Base-by-base conservation (phyloP, 2,797 vertebrate genomes). In the Meriones psammophilus region DNA sequence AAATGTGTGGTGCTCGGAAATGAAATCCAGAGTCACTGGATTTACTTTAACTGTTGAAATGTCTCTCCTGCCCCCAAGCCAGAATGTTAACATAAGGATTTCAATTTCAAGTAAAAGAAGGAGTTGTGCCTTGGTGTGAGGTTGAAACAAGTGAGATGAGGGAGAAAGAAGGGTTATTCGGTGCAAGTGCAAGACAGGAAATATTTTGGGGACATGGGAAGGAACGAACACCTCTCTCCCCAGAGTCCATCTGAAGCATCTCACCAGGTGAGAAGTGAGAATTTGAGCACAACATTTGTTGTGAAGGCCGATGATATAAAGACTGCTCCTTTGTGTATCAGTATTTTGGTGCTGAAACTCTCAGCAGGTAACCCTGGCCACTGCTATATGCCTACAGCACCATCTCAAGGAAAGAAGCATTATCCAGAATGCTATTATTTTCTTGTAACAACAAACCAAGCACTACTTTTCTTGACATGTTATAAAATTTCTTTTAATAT, bases 401-500 rank as follows among this genome's bases (percentile, higher is more conserved):
- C 4, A 92, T 33, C 58, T 78, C 9, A 77, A 58, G 7, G 22
- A 77, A 90, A 83, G 33, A 12, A 64, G 18, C 12, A 50, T 5
- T 17, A 86, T 69, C 85, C 17, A 71, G 39, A 86, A 95, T 84
- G 66, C 1, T 8, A 60, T 0, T 78, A 12, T 92, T 95, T 96
- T 89, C 22, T 10, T 39, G 58, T 36, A 60, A 13, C 28, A 89
- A 30, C 4, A 78, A 50, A 5, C 76, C 3, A 74, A 85, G 79
- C 10, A 46, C 54, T 18, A 0, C 69, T 86, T 93, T 91, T 15
- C 50, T 84, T 60, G 91, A 54, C 24, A 46, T 86, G 87, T 89
- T 90, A 64, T 88, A 93, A 92, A 91, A 39, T 39, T n/a, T 56
- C 30, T 78, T 73, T 24, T 66, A 93, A 58, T 69, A 79, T 62